Base-by-base conservation (phyloP, 2,888 invertebrate genomes). In the Sphaerophoria taeniata region DNA sequence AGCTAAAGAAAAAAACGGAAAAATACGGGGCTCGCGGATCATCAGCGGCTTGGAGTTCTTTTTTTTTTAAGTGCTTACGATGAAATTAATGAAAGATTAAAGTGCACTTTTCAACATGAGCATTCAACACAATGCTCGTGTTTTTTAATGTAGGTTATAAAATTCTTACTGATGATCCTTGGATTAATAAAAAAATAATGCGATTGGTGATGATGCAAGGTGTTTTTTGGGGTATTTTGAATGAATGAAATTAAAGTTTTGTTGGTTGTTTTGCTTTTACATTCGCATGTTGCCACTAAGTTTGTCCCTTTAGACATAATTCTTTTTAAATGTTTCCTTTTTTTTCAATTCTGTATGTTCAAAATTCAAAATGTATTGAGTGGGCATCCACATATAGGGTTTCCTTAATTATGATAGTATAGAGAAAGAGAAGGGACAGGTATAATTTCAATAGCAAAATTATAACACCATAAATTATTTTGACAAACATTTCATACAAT, bases 1-100 rank as follows among this genome's bases (percentile, higher is more conserved):
- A 47, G 47, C 6, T 7, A 5, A 63, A 7, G 11, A 39, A 3
- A 36, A 6, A n/a, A 34, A n/a, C 31, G 5, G 7, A 51, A n/a
- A 33, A 45, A 45, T 73, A 60, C n/a, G 14, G 45, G 9, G 33
- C 14, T 69, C 60, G 51, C 16, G 6, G 45, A 43, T 6, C 76
- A 76, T 55, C 67, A 69, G 33, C n/a, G 53, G 45, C 61, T 74
- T 24, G 24, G 2, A 11, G 39, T 39, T 39, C 39, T 60, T 53
- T 60, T 49, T 53, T 63, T n/a, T 43, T 49, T 9, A 4, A 33
- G 14, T 31, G 14, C 9, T 11, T 43, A 5, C 9, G 24, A 58
- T 36, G 53, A 72, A 67, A 72, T 72, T 61, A 77, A 49, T 73
- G 73, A 31, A 12, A 33, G 31, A 47, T 45, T 70, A 45, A 71